Base-by-base conservation (phyloP, 2,113 vertebrate species). In the Microtus richardsoni region DNA sequence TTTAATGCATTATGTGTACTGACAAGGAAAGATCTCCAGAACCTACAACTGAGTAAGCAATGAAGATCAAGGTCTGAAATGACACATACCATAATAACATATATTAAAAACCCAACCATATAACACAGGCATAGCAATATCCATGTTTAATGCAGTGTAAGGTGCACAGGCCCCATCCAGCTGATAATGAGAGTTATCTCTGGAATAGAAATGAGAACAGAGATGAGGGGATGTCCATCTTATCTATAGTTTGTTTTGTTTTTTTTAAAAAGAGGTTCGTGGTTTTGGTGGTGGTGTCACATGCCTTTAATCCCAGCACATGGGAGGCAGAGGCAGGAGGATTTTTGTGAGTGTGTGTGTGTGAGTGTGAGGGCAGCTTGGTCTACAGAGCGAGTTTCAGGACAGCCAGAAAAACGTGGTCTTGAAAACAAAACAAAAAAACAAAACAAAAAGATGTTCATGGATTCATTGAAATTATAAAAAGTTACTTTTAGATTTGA, bases 381-480 rank as follows among this genome's bases (percentile, higher is more conserved):
- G 13, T 68, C 30, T 16, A 68, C 30, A 68, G 28, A 68, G 30
- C 0, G 13, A 68, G 66, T 33, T 68, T 13, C 66, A 68, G 64
- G 64, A 66, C 64, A 66, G 64, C 64, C 64, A 66, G 64, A 30
- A 11, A 66, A 66, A 66, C 64, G 4, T 28, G 26, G 11, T 66
- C 26, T 66, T 66, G 64, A 66, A 66, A 66, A 30, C 9, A 49
- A 49, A 49, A 49, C 47, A 49, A 44, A 44, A 44, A 49, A 49
- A 47, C 47, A 47, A 47, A 47, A 47, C 68, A 75, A 47, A 93
- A 87, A 93, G 62, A 84, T 41, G 90, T 64, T 80, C 19, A 33
- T 89, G 16, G 64, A 64, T 78, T 85, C 80, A 75, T 96, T 68
- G 83, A 95, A 94, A 80, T 75, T 39, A 94, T 85, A 64, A 73